These are phyloP conservation scores for Ancistrus triradiatus DNA, from an alignment of 2,113 vertebrate genomes.

Conservation along the genomic window DNA sequence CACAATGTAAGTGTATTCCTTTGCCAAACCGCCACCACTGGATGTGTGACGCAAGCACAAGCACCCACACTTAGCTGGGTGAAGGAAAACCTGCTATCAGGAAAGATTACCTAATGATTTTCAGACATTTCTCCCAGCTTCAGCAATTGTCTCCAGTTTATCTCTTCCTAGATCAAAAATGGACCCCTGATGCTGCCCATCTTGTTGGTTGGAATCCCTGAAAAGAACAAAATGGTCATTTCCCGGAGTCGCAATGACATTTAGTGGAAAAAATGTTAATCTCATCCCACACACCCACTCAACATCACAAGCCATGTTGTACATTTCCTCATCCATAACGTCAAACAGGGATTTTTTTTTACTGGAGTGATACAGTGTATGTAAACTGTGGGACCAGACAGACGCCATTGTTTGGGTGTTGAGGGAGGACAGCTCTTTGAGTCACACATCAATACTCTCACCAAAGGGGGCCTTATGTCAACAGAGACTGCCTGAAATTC, in stretches of 20 bases:
- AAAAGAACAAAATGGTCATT: conserved; percentile 49
- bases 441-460: conserved; percentile 25
- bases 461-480: conserved; percentile 17
- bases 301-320: conserved; percentile 44
- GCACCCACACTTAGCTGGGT: conserved; percentile 41
- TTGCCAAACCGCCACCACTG: too few relatives aligned
- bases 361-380: conserved; percentile 30
- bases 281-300: conserved; percentile 38
- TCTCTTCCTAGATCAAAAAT: conserved; percentile 35
- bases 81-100: conserved; percentile 56
- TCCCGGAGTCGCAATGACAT: conserved; percentile 50
- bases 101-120: conserved; percentile 47
- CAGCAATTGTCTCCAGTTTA: conserved; percentile 50
- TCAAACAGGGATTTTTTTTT: conserved; percentile 38
- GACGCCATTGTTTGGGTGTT: conserved; percentile 33
- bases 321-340: conserved; percentile 53
- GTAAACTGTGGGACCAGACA: conserved; percentile 40
- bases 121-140: too few relatives aligned
- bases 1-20: too few relatives aligned
- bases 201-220: conserved; percentile 52
- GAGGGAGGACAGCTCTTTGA: conserved; percentile 29
- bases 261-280: conserved; percentile 32
- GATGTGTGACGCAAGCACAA: too few relatives aligned
- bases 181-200: conserved; percentile 43
- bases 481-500: conserved; percentile 30